A percentile compares a stretch with the other conserved stretches of the same genome.
Conservation (phyloP, 2,113 vertebrate species). For the Tinamus guttatus region DNA sequence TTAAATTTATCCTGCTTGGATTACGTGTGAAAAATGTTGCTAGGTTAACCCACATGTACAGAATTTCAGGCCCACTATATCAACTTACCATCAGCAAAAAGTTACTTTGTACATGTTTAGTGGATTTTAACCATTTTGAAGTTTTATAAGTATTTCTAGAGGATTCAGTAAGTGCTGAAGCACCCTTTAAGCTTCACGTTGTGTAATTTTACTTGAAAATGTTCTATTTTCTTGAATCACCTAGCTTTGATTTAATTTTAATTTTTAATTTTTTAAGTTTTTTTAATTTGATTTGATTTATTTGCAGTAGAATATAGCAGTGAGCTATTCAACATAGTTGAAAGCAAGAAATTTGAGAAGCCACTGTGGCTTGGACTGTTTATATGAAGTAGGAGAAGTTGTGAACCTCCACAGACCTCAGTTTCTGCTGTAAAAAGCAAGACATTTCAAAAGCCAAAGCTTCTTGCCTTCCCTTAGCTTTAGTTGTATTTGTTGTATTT, state of each 20-base stretch:
- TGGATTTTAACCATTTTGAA: conserved; percentile 25
- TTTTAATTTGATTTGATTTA: too few species aligned
- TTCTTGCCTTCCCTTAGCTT: background rate
- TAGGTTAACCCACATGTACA: conserved; percentile 2
- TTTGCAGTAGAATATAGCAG: background rate
- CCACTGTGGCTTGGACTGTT: background rate
- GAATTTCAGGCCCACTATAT: background rate
- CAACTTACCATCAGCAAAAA: background rate
- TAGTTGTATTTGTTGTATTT: background rate
- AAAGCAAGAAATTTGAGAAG: background rate
- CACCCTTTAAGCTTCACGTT: background rate
- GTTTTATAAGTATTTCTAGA: conserved; percentile 16
- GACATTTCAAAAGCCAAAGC: rapidly evolving
- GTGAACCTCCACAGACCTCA: background rate
- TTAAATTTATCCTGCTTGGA: background rate
- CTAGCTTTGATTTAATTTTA: background rate
- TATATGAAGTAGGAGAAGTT: background rate
- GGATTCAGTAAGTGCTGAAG: background rate
- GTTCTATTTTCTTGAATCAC: background rate
- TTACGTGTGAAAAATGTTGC: background rate
- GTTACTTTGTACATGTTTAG: background rate
- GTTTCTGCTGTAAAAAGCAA: background rate
- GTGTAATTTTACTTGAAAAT: background rate
- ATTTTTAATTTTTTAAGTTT: too few species aligned
- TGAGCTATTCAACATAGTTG: background rate